A percentile compares a stretch with the other conserved stretches of the same genome.
These are phyloP conservation scores for Tryphoninae sp. DNA, from an alignment of 2,888 invertebrate species.

Conservation along the genomic window DNA sequence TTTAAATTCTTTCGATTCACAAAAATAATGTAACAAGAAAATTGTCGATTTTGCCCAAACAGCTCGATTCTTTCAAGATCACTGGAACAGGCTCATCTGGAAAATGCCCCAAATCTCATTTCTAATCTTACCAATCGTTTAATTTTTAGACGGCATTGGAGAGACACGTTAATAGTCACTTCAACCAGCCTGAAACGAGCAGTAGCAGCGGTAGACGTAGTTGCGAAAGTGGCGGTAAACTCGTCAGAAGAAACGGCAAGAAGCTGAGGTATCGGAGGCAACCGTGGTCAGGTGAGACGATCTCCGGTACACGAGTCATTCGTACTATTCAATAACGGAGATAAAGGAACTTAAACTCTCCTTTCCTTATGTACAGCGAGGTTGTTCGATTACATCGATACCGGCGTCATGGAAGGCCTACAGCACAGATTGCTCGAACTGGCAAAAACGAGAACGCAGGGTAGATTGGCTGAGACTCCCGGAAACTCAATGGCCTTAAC, in stretches of 20 bases:
- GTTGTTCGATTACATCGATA: slow-evolving; percentile 96
- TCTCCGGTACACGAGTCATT: not conserved
- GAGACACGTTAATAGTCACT: slow-evolving; percentile 96
- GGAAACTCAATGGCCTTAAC: slow-evolving; percentile 88
- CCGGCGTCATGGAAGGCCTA: slow-evolving; percentile 95
- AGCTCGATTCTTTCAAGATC: slow-evolving; percentile 24
- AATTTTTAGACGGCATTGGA: slow-evolving; percentile 89
- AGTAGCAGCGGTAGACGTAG: slow-evolving; percentile 86
- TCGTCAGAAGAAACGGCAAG: slow-evolving; percentile 93
- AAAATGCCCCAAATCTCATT: slow-evolving; percentile 48
- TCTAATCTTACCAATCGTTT: slow-evolving; percentile 59
- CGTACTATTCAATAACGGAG: not conserved
- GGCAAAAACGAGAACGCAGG: slow-evolving; percentile 84
- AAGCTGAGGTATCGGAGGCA: slow-evolving; percentile 93
- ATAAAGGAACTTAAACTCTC: slow-evolving; percentile 21
- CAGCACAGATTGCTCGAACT: slow-evolving; percentile 89
- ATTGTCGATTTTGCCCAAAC: not conserved
- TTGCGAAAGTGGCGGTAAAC: slow-evolving; percentile 88
- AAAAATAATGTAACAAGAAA: slow-evolving; percentile 6
- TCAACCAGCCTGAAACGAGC: slow-evolving; percentile 86
- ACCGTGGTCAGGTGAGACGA: slow-evolving; percentile 91
- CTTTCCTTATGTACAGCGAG: slow-evolving; percentile 85
- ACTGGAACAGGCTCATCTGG: slow-evolving; percentile 59
- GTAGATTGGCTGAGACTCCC: slow-evolving; percentile 85
- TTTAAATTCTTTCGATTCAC: not conserved